phyloP scores from a whole-genome alignment of 2,797 vertebrate species.

The Coendou prehensilis region DNA sequence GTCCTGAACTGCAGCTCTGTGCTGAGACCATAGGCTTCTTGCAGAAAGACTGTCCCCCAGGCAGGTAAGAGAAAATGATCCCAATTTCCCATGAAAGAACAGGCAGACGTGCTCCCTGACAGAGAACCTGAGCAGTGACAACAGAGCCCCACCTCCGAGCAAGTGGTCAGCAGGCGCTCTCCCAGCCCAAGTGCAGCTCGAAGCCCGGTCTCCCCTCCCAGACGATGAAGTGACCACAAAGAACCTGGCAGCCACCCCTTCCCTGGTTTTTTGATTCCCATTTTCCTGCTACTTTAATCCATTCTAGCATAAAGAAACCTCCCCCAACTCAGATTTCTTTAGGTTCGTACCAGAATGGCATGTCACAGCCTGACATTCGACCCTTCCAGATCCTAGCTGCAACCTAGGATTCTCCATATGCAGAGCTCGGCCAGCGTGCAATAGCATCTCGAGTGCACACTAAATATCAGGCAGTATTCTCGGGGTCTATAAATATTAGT shows the following conservation, averaged over 20 bases:
- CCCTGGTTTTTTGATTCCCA: not conserved
- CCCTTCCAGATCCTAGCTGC: not conserved
- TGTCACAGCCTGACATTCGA: not conserved
- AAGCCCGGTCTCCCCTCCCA: not conserved
- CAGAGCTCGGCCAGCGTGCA: accelerated
- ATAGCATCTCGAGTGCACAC: not conserved
- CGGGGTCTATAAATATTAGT: not conserved
- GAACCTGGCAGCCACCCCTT: not conserved
- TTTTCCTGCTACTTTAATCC: constrained; percentile 3
- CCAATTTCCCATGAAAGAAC: not conserved
- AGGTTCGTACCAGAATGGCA: not conserved
- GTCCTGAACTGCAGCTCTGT: not conserved
- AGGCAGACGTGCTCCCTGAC: not conserved
- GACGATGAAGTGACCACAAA: constrained; percentile 50
- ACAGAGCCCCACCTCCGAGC: not conserved
- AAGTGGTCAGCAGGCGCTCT: not conserved
- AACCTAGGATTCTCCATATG: not conserved
- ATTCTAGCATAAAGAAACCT: constrained; percentile 46
- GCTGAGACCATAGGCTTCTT: not conserved
- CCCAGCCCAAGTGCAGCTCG: not conserved
- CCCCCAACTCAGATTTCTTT: not conserved
- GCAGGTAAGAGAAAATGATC: constrained; percentile 73
- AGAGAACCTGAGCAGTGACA: not conserved
- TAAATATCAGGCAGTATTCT: not conserved
- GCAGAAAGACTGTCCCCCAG: constrained; percentile 59